Evolutionary conservation across 2,797 vertebrate genomes (phyloP).

Genomic region (Mormyrops boulengeri): DNA sequence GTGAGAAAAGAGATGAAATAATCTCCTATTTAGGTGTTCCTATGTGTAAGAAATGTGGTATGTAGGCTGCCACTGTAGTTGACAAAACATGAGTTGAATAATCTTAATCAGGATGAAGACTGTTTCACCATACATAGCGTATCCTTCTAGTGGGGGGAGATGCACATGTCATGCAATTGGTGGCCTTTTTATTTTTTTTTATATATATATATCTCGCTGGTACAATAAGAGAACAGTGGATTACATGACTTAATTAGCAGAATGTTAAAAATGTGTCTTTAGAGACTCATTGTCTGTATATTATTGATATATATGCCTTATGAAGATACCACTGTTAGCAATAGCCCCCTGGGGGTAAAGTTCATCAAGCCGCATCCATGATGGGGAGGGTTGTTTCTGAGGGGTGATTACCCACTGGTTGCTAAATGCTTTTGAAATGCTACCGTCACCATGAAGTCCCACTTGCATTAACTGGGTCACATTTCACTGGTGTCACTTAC

Average conservation of each 20-base stretch:
- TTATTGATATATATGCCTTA: not conserved
- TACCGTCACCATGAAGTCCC: not conserved
- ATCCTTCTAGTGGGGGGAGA: too few relatives aligned
- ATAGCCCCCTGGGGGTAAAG: not conserved
- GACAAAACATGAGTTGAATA: not conserved
- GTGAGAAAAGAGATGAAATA: not conserved
- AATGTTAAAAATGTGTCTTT: constrained; percentile 20
- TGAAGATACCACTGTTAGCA: not conserved
- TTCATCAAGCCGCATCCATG: constrained; percentile 29
- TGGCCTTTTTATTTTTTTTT: not conserved
- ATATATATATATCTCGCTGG: constrained; percentile 30
- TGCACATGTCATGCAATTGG: too few relatives aligned
- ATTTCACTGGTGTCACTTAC: not conserved
- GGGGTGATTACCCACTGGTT: not conserved
- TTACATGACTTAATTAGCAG: constrained; percentile 51
- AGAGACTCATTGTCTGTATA: constrained; percentile 37
- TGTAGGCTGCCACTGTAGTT: not conserved
- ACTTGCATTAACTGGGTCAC: not conserved
- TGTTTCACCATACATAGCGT: too few relatives aligned
- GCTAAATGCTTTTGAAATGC: not conserved
- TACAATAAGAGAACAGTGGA: constrained; percentile 44
- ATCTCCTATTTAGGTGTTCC: not conserved
- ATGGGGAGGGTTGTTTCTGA: not conserved
- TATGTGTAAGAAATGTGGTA: not conserved
- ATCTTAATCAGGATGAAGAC: not conserved